Evolutionary conservation across 2,797 vertebrate genomes (phyloP).

Genomic region (Microctenopoma lineatum): DNA sequence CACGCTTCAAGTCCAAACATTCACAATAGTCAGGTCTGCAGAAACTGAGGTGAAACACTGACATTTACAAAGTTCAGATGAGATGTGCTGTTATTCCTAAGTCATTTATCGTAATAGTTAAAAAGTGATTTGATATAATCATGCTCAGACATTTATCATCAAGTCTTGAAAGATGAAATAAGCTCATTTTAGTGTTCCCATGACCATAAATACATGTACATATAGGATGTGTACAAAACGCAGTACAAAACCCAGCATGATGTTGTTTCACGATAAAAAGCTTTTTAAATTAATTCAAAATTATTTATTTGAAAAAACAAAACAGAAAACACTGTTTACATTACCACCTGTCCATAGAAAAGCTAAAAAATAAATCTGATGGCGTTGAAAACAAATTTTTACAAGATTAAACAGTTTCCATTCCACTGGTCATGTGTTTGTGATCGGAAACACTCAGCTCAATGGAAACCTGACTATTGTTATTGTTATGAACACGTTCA

Average conservation of each 20-base stretch:
- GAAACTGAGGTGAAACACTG: slow-evolving; percentile 60
- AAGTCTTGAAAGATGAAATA: slow-evolving; percentile 16
- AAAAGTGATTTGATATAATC: slow-evolving; percentile 18
- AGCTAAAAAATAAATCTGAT: slow-evolving; percentile 16
- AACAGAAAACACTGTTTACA: slow-evolving; percentile 58
- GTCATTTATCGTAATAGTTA: slow-evolving; percentile 17
- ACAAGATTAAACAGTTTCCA: slow-evolving; percentile 51
- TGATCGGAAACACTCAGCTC: slow-evolving; percentile 50
- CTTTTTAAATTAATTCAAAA: slow-evolving; percentile 68
- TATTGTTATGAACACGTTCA: slow-evolving; percentile 48
- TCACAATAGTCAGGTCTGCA: slow-evolving; percentile 76
- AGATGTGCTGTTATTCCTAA: slow-evolving; percentile 30
- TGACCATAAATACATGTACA: slow-evolving; percentile 18
- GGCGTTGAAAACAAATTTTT: slow-evolving; percentile 29
- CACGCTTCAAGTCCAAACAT: slow-evolving; percentile 44
- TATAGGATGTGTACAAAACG: slow-evolving; percentile 35
- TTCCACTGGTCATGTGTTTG: slow-evolving; percentile 31
- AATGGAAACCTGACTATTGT: slow-evolving; percentile 78
- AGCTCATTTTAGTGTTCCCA: slow-evolving; percentile 42
- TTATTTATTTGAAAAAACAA: slow-evolving; percentile 69
- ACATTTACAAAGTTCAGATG: slow-evolving; percentile 54
- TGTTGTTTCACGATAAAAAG: slow-evolving; percentile 39
- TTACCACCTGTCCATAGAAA: slow-evolving; percentile 55
- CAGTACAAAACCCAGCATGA: slow-evolving; percentile 47
- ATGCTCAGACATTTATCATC: slow-evolving; percentile 19